These are phyloP conservation scores for Microcebus jonahi DNA, from an alignment of 2,113 vertebrate species.

Conservation along the genomic window DNA sequence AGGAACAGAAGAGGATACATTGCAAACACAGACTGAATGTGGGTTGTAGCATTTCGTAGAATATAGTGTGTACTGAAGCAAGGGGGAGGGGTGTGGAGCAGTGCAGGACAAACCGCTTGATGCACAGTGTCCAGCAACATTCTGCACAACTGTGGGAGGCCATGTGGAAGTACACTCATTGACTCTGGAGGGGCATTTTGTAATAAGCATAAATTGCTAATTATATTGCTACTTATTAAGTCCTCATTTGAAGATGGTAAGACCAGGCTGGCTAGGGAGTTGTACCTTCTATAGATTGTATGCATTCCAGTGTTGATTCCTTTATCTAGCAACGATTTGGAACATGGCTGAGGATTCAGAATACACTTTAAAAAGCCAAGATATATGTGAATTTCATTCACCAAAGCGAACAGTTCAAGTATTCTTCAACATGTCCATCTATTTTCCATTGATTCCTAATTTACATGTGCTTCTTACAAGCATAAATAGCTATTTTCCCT, in stretches of 20 bases:
- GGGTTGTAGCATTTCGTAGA: slow-evolving; percentile 37
- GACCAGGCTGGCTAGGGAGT: neutral
- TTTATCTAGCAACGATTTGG: neutral
- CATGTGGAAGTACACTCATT: neutral
- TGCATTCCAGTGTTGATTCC: neutral
- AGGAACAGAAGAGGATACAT: slow-evolving; percentile 48
- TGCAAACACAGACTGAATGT: slow-evolving; percentile 58
- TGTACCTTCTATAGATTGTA: neutral
- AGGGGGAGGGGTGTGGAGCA: neutral
- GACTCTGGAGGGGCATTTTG: neutral
- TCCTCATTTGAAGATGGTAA: neutral
- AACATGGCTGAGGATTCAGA: neutral
- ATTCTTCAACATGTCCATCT: neutral
- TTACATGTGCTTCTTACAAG: neutral
- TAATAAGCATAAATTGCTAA: neutral
- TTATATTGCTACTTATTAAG: neutral
- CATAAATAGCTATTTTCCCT: neutral
- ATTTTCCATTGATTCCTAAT: neutral
- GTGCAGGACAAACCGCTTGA: neutral
- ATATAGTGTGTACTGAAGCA: neutral
- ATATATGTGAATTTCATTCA: neutral
- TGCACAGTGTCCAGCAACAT: neutral
- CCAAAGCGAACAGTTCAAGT: neutral
- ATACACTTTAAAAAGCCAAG: neutral
- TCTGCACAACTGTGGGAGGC: too few species aligned